Conservation (phyloP, 2,888 invertebrate genomes). For the Tetragonula carbonaria region DNA sequence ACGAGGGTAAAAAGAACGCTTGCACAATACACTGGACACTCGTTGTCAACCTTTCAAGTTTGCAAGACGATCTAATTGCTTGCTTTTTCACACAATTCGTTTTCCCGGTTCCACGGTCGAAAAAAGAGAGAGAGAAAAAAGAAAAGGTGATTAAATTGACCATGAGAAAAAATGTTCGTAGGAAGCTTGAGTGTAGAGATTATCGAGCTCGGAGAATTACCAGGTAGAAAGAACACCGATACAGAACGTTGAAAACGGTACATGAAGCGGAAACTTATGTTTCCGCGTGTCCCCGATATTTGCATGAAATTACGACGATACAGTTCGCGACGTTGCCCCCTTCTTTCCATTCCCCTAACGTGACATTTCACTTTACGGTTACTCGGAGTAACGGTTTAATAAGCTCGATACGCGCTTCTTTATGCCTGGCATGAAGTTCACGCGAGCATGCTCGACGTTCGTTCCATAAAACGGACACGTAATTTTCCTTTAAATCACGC, state of each 20-base stretch:
- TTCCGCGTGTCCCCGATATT: conserved; percentile 29
- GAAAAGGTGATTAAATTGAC: no score
- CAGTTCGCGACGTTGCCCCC: neutral
- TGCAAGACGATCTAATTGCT: no score
- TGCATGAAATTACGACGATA: conserved; percentile 42
- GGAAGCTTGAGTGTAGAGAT: no score
- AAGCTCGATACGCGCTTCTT: conserved; percentile 52
- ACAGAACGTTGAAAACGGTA: neutral
- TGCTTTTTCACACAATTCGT: no score
- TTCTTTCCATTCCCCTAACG: conserved; percentile 8
- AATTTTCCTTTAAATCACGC: conserved; percentile 31
- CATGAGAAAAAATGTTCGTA: no score
- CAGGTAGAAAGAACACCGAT: neutral
- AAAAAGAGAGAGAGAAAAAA: no score
- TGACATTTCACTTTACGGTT: conserved; percentile 46
- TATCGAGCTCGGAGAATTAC: neutral
- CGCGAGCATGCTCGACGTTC: conserved; percentile 24
- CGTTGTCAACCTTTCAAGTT: no score
- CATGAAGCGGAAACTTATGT: conserved; percentile 19
- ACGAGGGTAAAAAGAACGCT: no score
- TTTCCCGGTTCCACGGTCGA: no score
- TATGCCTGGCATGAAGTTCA: conserved; percentile 45
- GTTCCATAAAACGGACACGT: conserved; percentile 36
- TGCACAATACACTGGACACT: no score
- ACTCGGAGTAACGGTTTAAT: conserved; percentile 55